Base-by-base conservation (phyloP, 2,888 invertebrate species). In the Imbricaverruca yamaguchii region DNA sequence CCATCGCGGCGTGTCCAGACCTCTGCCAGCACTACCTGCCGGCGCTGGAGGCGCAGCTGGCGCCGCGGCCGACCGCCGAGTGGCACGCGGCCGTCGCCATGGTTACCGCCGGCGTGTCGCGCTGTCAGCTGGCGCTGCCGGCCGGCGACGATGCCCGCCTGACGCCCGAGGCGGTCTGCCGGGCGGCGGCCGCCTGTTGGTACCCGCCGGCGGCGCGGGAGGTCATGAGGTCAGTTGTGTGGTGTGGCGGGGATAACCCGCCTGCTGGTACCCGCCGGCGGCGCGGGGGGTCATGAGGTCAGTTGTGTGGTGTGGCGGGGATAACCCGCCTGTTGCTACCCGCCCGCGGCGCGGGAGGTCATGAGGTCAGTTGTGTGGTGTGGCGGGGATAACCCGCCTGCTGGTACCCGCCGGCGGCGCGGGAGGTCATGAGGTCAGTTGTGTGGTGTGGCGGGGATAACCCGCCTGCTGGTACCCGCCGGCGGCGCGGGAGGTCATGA, bases 81-180 rank as follows among this genome's bases (percentile, higher is more conserved):
- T 69, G 69, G 69, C 69, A 53, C 10, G 69, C 39, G 18, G 69
- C 53, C 39, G 69, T 69, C 10, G 69, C 69, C 69, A 69, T 69
- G 69, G 69, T 18, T 4, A 69, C 69, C 8, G 39, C 15, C 39
- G 39, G 7, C 15, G 69, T 69, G 69, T 10, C 69, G 15, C 9
- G 25, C 39, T 11, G 11, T 4, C 39, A 9, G 10, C 69, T 63
- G 63, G 8, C 7, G 69, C 10, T 25, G 13, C 15, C 25, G 69
- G 8, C 69, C 15, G 39, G 8, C 13, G 69, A 11, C 0, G 67
- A 67, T 7, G 15, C 4, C 0, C 39, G 69, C 0, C 69, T 69
- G 39, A 15, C 18, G 18, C 69, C 69, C 15, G 69, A 69, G 69
- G 53, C 39, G 15, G 39, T 69, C 1, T 69, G 69, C n/a, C 39